Percentiles rank a stretch among this genome's conserved stretches.
Conservation (phyloP, 2,113 vertebrate genomes). For the Ascaphus truei region DNA sequence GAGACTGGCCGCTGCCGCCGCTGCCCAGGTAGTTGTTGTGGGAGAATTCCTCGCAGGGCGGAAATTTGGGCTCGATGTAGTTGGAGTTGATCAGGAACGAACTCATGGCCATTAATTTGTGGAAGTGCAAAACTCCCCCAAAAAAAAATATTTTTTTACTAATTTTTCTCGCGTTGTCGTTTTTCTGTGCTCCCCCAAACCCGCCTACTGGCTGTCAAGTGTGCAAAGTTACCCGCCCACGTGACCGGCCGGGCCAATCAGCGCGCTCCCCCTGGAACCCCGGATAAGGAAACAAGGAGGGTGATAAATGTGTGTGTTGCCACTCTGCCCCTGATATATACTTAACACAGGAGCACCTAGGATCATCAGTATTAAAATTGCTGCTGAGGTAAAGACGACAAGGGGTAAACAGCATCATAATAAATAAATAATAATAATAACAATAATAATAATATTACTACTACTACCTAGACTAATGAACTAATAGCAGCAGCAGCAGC, state of each 20-base stretch:
- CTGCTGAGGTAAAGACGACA: conserved; percentile 13
- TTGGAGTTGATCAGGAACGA: conserved; percentile 99
- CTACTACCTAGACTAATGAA: background rate
- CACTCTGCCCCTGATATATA: conserved; percentile 25
- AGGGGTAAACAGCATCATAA: background rate
- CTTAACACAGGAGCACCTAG: conserved; percentile 13
- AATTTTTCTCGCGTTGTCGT: conserved; percentile 99
- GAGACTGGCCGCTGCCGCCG: conserved; percentile 52
- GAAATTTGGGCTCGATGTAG: conserved; percentile 97
- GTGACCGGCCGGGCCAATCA: conserved; percentile 59
- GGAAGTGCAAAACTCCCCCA: conserved; percentile 86
- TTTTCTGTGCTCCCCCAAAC: conserved; percentile 92
- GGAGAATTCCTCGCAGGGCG: conserved; percentile 93
- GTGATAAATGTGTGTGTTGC: conserved; percentile 48
- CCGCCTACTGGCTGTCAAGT: conserved; percentile 92
- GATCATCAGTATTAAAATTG: conserved; percentile 17
- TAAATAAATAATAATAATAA: too few relatives aligned
- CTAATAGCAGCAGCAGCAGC: background rate
- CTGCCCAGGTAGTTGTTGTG: conserved; percentile 82
- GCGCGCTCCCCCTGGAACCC: conserved; percentile 59
- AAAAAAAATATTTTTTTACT: conserved; percentile 92
- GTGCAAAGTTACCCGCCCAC: conserved; percentile 75
- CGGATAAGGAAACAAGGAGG: conserved; percentile 74
- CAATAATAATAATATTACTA: too few relatives aligned
- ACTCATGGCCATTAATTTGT: conserved; percentile 99